Conservation (phyloP, 1,140 invertebrate genomes). For the Drosophila ercepeae region DNA sequence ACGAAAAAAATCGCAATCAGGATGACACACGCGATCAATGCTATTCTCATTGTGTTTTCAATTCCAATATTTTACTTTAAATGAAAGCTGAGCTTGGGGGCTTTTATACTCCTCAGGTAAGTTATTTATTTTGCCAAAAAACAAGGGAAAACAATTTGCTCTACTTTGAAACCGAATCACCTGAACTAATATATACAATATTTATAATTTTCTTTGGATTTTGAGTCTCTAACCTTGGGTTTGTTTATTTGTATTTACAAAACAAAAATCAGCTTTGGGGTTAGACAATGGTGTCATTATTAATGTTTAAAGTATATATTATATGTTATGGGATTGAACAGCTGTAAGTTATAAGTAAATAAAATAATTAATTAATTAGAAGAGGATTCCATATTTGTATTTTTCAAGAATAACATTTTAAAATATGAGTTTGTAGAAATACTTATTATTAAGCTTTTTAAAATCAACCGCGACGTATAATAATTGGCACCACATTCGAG, state of each 20-base stretch:
- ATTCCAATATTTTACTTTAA: not conserved
- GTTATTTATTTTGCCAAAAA: conserved; percentile 34
- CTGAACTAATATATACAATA: conserved; percentile 25
- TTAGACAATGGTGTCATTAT: not conserved
- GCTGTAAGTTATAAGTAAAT: not conserved
- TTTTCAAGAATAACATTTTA: not conserved
- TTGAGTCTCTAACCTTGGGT: conserved; percentile 13
- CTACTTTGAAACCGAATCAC: conserved; percentile 12
- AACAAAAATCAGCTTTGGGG: not conserved
- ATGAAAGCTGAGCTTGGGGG: not conserved
- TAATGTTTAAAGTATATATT: no score
- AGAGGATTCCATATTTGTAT: no score
- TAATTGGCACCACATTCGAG: conserved; percentile 35
- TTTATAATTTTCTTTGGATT: conserved; percentile 23
- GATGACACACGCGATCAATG: conserved; percentile 2
- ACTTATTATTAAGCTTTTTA: not conserved
- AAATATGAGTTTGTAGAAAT: not conserved
- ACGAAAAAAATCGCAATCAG: conserved; percentile 16
- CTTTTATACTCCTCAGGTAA: conserved; percentile 29
- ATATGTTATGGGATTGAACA: not conserved
- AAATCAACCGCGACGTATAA: conserved; percentile 35
- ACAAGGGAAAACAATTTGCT: conserved; percentile 15
- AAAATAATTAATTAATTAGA: no score
- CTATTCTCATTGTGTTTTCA: conserved; percentile 21
- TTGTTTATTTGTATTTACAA: conserved; percentile 7